Base-by-base conservation (phyloP, 2,888 invertebrate species). In the Chorisops tibialis region DNA sequence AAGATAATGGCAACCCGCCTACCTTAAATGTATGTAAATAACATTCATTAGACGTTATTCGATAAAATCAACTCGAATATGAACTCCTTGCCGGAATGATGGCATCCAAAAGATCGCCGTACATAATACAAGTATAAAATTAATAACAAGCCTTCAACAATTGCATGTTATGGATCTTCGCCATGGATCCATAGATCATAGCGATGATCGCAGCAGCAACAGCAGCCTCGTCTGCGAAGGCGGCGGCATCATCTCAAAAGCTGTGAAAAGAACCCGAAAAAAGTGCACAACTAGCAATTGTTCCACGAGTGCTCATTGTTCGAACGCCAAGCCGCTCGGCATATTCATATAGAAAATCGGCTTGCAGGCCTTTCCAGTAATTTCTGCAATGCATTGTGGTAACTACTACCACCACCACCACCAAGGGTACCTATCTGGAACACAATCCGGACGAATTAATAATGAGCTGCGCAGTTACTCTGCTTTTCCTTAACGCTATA, bases 141-240 rank as follows among this genome's bases (percentile, higher is more conserved):
- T 39, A 52, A 52, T 39, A 52, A 39, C 21, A 38, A 22, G 9
- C 50, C 50, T 35, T n/a, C 50, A 50, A 50, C 50, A 50, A 50
- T 35, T 14, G 18, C 52, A 52, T 52, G 52, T 52, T 19, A 19
- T 39, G 11, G 52, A 52, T 39, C 52, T 14, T 21, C 52, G 19
- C 22, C 38, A 11, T 52, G n/a, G 12, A 38, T 52, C 18, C 38
- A 39, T 39, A 52, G 18, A 14, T 21, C 39, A n/a, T 19, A n/a
- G 21, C 2, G 5, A 19, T 7, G 39, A 52, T 38, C n/a, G 38
- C 38, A 37, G 19, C 52, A 38, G 38, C 39, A n/a, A 21, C 14
- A 35, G 24, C 50, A 12, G 11, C 11, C 18, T 16, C 38, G 18
- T n/a, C 52, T 38, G 38, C 18, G 21, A 22, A n/a, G n/a, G n/a